These are phyloP conservation scores for Hirtodrosophila duncani DNA, from an alignment of 2,888 invertebrate species.

Conservation along the genomic window DNA sequence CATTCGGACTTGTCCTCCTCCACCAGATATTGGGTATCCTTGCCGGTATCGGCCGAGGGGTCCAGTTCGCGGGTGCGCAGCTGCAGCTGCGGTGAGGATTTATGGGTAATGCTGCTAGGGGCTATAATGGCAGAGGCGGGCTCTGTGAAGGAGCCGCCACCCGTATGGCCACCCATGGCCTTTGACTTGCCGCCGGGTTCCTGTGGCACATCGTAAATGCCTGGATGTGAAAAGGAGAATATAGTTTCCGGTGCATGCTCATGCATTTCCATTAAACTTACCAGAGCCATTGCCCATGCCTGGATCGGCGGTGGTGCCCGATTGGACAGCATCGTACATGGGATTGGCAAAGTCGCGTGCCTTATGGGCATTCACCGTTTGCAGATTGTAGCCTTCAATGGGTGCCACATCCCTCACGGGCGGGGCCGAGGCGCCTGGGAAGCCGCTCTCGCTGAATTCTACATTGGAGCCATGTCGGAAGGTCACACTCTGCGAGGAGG, in stretches of 20 bases:
- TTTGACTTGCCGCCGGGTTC: slow-evolving; percentile 83
- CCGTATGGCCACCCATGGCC: slow-evolving; percentile 74
- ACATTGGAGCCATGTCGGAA: slow-evolving; percentile 96
- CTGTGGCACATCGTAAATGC: slow-evolving; percentile 90
- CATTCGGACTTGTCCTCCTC: slow-evolving; percentile 88
- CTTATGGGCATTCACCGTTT: slow-evolving; percentile 85
- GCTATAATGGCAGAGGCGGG: slow-evolving; percentile 87
- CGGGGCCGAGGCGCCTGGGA: slow-evolving; percentile 75
- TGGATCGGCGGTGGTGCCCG: slow-evolving; percentile 80
- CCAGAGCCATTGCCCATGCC: slow-evolving; percentile 82
- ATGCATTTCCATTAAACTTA: slow-evolving; percentile 51
- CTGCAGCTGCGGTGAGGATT: slow-evolving; percentile 85
- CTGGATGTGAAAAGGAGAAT: slow-evolving; percentile 70
- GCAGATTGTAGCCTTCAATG: slow-evolving; percentile 88
- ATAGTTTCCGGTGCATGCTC: neutral
- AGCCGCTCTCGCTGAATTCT: slow-evolving; percentile 86
- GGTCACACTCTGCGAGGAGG: slow-evolving; percentile 93
- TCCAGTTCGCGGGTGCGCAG: slow-evolving; percentile 88
- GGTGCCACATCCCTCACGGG: slow-evolving; percentile 78
- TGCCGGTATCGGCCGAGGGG: slow-evolving; percentile 91
- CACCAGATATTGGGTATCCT: slow-evolving; percentile 93
- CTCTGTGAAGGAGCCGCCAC: slow-evolving; percentile 79
- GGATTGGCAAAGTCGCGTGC: slow-evolving; percentile 97
- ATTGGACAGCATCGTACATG: slow-evolving; percentile 95
- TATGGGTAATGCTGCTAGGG: slow-evolving; percentile 89